phyloP scores from a whole-genome alignment of 64 coral and sea anemone species.

The Stylophora pistillata region DNA sequence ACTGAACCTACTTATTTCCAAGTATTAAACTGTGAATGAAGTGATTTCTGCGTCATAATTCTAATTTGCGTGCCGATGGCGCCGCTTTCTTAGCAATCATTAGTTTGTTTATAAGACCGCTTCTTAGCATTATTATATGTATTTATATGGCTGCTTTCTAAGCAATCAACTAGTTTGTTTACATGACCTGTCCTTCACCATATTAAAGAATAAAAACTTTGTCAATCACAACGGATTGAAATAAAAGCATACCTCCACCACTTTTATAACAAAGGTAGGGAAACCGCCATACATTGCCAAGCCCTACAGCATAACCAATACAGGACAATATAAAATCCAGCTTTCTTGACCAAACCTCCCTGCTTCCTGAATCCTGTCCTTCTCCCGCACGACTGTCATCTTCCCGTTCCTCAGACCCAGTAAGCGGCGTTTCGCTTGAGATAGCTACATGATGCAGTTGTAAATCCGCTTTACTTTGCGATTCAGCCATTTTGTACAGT shows the following conservation, averaged over 20 bases:
- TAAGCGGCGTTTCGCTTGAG: background rate
- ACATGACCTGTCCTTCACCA: background rate
- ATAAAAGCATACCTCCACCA: constrained; percentile 6
- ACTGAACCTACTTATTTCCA: too few relatives aligned
- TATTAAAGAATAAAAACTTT: background rate
- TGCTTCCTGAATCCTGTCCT: background rate
- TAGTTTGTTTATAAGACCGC: background rate
- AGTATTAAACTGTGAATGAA: too few relatives aligned
- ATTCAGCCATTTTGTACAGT: background rate
- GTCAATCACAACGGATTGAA: background rate
- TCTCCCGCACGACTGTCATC: background rate
- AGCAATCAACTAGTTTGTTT: too few relatives aligned
- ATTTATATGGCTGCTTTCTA: too few relatives aligned
- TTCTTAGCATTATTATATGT: too few relatives aligned
- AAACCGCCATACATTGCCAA: constrained; percentile 26
- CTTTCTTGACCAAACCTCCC: constrained; percentile 3
- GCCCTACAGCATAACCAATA: constrained; percentile 3
- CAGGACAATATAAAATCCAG: constrained; percentile 9
- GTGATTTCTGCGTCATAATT: too few relatives aligned
- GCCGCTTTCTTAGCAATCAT: too few relatives aligned
- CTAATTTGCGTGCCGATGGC: too few relatives aligned
- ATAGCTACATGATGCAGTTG: background rate
- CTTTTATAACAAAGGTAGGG: constrained; percentile 5
- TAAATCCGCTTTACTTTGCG: background rate
- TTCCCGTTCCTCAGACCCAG: background rate